Evolutionary conservation across 2,888 invertebrate genomes (phyloP), one percentile per base, ranked within the genome.

Genomic region (Agonopterix arenella): DNA sequence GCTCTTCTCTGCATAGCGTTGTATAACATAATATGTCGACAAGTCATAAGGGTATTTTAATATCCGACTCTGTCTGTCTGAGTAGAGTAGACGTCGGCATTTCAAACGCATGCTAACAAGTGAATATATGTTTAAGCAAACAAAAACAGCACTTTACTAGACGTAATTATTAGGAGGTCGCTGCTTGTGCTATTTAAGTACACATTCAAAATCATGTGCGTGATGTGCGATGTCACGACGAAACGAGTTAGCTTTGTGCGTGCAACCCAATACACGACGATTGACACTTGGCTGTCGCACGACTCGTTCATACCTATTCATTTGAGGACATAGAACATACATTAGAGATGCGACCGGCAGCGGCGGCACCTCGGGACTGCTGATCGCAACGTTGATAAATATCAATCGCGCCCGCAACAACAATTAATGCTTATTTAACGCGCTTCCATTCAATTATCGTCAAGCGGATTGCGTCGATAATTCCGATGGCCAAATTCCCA

Each of bases 401-500:
- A 78, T 73, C 75, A 73, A 74, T 75, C 67, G 68, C 64, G 59
- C 65, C 73, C 71, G 68, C 70, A 72, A 77, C 82, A 76, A 70
- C 76, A 73, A 77, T 82, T 79, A 84, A 84, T 84, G 76, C 73
- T 76, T 76, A 83, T 84, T 85, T 81, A 84, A 83, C 75, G 78
- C 76, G 68, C 64, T 74, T 71, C 74, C 76, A 78, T 81, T 83
- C 82, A 83, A 84, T 84, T 81, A 81, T 78, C 70, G 73, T 73
- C 72, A 68, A 73, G 68, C 73, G 79, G 73, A 81, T 84, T 77
- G 80, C 68, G 67, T 69, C 78, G 74, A 84, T 81, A 78, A 79
- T 80, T 73, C 72, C 72, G 64, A 78, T 76, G 68, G 67, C 74
- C 76, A 68, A 84, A 84, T 81, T 82, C 76, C 75, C 80, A 75